Evolutionary conservation across 2,797 vertebrate genomes (phyloP), one percentile per base, ranked within the genome.

Genomic region (Coccyzus lansbergi): DNA sequence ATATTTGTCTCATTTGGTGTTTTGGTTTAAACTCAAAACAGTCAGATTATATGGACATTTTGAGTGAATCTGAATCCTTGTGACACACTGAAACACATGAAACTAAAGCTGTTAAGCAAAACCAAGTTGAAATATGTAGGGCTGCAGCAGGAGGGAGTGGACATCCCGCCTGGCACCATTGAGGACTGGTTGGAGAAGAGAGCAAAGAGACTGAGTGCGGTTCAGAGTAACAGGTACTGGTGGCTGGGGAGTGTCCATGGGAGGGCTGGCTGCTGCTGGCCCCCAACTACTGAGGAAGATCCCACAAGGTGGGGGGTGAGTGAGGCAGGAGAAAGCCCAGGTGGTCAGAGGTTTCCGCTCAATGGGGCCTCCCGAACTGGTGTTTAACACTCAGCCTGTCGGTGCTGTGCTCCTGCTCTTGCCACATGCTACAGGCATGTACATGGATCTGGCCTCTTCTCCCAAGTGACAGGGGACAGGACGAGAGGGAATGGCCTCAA

Each of bases 161-260:
- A 94, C 4, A 36, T 95, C 7, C 95, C 97, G 0, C 97, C 96
- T 16, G 97, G 97, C 85, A 97, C 88, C 51, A 62, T 99, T 6
- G 98, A 98, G 71, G 98, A 98, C n/a, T 99, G 99, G 99, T 98
- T 99, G 88, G 97, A 97, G 48, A 98, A 98, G 97, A 98, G 98
- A 91, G 98, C 98, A 46, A 99, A 99, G 97, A 98, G 97, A 58
- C 97, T 93, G 91, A 97, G 95, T 13, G 9, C 94, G 1, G 94
- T 97, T 34, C 88, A 96, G 68, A 98, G 96, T 64, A 98, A 97
- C 98, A 99, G 98, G 99, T 99, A 97, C 34, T 1, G 29, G 33
- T 17, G 80, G 13, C 75, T 25, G 29, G 67, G 79, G 58, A n/a
- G 25, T 46, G 12, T 9, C 48, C 1, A 1, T 8, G 14, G 3